Evolutionary conservation across 2,888 invertebrate genomes (phyloP).

Genomic region (Tuta absoluta): DNA sequence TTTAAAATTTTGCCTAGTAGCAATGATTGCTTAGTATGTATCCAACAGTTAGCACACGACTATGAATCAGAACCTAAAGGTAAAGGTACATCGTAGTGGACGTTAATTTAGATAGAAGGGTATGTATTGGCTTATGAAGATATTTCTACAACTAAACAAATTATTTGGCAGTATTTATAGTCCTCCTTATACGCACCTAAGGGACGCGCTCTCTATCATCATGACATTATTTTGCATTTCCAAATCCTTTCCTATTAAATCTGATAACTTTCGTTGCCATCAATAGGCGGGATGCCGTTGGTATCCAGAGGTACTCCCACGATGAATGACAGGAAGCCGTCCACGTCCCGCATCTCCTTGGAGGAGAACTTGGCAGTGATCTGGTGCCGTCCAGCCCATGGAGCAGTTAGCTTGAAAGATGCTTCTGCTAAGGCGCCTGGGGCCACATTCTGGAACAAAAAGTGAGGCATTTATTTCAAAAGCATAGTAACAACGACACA

Average conservation of each 20-base stretch:
- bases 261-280: conserved; percentile 54
- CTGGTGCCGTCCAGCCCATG: conserved; percentile 89
- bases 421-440: conserved; percentile 87
- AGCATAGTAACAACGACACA: not conserved
- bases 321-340: conserved; percentile 90
- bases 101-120: too few species aligned
- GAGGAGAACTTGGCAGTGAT: conserved; percentile 93
- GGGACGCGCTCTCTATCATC: too few species aligned
- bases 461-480: not conserved
- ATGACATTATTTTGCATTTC: not conserved
- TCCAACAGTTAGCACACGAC: too few species aligned
- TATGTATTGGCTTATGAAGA: too few species aligned
- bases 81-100: too few species aligned
- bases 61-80: too few species aligned
- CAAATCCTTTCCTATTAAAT: conserved; percentile 40
- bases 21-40: too few species aligned
- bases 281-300: conserved; percentile 59
- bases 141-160: too few species aligned
- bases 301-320: conserved; percentile 77
- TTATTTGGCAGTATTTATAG: too few species aligned
- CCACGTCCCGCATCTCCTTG: conserved; percentile 93
- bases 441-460: conserved; percentile 72
- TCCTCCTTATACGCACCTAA: too few species aligned
- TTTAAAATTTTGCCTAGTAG: too few species aligned
- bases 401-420: conserved; percentile 88